Percentiles rank a stretch among this genome's conserved stretches.
Conservation (phyloP, 1,140 invertebrate genomes). For the Oreohelix idahoensis region DNA sequence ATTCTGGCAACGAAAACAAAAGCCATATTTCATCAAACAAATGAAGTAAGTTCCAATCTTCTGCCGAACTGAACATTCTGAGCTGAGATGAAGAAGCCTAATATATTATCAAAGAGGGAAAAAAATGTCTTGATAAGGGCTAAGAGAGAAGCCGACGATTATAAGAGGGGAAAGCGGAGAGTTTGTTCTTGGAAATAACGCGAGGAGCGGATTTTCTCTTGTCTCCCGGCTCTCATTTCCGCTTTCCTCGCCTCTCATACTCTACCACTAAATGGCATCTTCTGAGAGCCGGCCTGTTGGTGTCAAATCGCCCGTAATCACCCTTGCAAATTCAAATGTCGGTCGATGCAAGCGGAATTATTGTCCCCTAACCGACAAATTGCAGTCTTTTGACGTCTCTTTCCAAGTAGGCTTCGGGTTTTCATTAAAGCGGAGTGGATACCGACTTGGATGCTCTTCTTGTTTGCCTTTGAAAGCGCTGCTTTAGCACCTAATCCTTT, state of each 20-base stretch:
- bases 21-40: conserved; percentile 1
- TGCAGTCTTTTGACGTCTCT: conserved; percentile 36
- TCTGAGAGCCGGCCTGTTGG: not conserved
- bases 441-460: not conserved
- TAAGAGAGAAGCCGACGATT: not conserved
- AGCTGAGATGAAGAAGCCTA: not conserved
- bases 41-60: conserved; percentile 2
- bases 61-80: not conserved
- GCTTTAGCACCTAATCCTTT: not conserved
- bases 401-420: not conserved
- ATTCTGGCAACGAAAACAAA: not conserved
- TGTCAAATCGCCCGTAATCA: conserved; percentile 41
- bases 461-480: conserved; percentile 15
- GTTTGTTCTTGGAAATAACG: not conserved
- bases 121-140: not conserved
- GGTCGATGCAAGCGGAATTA: conserved; percentile 39
- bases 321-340: conserved; percentile 29
- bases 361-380: conserved; percentile 37
- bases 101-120: not conserved
- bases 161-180: not conserved
- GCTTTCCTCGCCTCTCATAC: conserved; percentile 16
- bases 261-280: conserved; percentile 19
- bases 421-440: conserved; percentile 31
- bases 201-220: conserved; percentile 21
- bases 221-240: conserved; percentile 37